Evolutionary conservation across 2,113 vertebrate genomes (phyloP).

Genomic region (Procavia capensis): DNA sequence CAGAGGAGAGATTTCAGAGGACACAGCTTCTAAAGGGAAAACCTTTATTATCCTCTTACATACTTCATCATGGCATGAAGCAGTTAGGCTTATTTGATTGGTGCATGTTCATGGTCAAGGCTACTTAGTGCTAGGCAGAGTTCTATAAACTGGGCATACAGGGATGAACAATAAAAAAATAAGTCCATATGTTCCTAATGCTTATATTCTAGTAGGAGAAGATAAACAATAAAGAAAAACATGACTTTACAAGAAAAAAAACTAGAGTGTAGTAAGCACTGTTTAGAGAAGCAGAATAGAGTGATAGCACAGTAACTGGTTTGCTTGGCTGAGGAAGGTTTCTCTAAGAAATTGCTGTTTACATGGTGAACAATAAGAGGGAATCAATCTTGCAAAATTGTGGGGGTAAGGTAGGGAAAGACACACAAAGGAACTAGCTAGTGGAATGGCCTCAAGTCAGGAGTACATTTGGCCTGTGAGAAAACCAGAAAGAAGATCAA

Average conservation of each 20-base stretch:
- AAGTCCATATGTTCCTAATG: neutral
- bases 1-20: neutral
- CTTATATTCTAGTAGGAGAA: neutral
- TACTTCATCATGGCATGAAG: neutral
- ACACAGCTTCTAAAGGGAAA: neutral
- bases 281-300: neutral
- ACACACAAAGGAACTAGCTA: neutral
- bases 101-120: neutral
- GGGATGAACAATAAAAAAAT: neutral
- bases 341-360: neutral
- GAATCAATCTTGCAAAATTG: neutral
- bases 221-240: neutral
- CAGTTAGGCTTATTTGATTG: neutral
- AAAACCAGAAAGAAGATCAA: conserved; percentile 7
- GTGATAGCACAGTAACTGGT: neutral
- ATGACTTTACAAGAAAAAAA: neutral
- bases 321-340: neutral
- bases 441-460: neutral
- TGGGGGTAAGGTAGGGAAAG: neutral
- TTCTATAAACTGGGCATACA: neutral
- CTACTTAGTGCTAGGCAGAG: neutral
- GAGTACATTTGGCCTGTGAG: neutral
- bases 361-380: neutral
- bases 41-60: neutral
- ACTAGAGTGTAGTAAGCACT: neutral